Evolutionary conservation across 2,888 invertebrate species (phyloP), one percentile per base, ranked within the genome.

Genomic region (Leptinotarsa rubiginosa): DNA sequence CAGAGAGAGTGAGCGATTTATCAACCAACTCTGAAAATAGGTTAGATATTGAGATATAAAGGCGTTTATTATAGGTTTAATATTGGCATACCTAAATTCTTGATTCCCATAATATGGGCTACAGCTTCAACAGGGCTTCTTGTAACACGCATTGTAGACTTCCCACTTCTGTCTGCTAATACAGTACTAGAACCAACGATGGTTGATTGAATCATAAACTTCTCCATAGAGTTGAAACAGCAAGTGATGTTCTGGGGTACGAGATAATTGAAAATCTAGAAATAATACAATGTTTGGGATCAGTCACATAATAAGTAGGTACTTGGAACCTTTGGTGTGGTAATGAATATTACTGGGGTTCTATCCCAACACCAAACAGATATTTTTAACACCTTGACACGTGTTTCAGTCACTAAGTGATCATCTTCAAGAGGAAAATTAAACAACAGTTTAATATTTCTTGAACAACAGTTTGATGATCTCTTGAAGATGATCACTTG

Each of bases 31-130:
- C 80, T 81, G 52, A 59, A 50, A 16, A 16, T 15, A 16, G 15
- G 0, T 16, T n/a, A 3, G n/a, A 7, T 50, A n/a, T 50, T 50
- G 50, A n/a, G 16, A 50, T 73, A 81, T 80, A 78, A 12, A 41
- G 10, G 10, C 10, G 41, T 41, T 41, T 41, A 50, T 50, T 4
- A 50, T 4, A 50, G 16, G n/a, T 16, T 50, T 50, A n/a, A 50
- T 50, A 7, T 16, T 50, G n/a, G 16, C 50, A 15, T 73, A 81
- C 81, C 79, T 47, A 81, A 69, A 75, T 82, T 78, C 22, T 75
- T 79, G 31, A 83, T 80, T 49, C 82, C 83, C 54, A 83, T 74
- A 66, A 83, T 80, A 47, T 79, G 77, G 18, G 81, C 77, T 0
- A 82, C 76, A 0, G 78, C 77, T 67, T 81, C 81, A 0, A 70